A percentile compares a stretch with the other conserved stretches of the same genome.
Conservation (phyloP, 1,140 invertebrate genomes). For the Hypothenemus hampei region DNA sequence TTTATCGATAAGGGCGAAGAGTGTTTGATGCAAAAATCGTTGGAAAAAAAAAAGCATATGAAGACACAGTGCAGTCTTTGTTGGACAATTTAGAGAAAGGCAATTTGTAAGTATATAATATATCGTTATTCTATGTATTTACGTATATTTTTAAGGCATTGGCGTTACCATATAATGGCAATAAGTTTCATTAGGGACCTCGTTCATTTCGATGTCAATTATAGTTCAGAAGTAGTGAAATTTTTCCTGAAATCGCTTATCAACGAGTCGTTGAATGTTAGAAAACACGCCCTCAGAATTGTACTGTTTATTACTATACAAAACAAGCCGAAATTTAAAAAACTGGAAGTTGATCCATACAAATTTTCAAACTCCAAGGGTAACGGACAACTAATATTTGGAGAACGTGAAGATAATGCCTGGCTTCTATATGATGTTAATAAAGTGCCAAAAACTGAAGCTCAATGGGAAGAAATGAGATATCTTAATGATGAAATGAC, state of each 20-base stretch:
- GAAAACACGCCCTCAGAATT: slow-evolving; percentile 63
- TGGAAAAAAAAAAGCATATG: slow-evolving; percentile 55
- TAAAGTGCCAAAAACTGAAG: slow-evolving; percentile 53
- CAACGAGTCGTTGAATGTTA: slow-evolving; percentile 70
- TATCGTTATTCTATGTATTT: neutral
- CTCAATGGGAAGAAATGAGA: slow-evolving; percentile 71
- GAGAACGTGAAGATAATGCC: slow-evolving; percentile 60
- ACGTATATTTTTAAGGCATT: slow-evolving; percentile 57
- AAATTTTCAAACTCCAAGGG: slow-evolving; percentile 24
- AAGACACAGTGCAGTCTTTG: slow-evolving; percentile 57
- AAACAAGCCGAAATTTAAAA: slow-evolving; percentile 66
- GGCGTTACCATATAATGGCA: slow-evolving; percentile 72
- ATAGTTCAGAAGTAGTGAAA: slow-evolving; percentile 59
- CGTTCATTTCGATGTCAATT: slow-evolving; percentile 64
- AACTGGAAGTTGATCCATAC: slow-evolving; percentile 46
- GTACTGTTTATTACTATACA: slow-evolving; percentile 70
- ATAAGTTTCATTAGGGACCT: slow-evolving; percentile 67
- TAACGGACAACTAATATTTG: slow-evolving; percentile 42
- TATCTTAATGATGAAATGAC: slow-evolving; percentile 64
- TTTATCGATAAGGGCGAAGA: slow-evolving; percentile 46
- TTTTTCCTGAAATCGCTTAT: slow-evolving; percentile 64
- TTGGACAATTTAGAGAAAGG: slow-evolving; percentile 58
- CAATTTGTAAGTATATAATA: slow-evolving; percentile 60
- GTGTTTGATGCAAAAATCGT: slow-evolving; percentile 44
- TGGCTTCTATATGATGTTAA: slow-evolving; percentile 70